These are phyloP conservation scores for Solea solea DNA, from an alignment of 2,113 vertebrate species.

Conservation along the genomic window DNA sequence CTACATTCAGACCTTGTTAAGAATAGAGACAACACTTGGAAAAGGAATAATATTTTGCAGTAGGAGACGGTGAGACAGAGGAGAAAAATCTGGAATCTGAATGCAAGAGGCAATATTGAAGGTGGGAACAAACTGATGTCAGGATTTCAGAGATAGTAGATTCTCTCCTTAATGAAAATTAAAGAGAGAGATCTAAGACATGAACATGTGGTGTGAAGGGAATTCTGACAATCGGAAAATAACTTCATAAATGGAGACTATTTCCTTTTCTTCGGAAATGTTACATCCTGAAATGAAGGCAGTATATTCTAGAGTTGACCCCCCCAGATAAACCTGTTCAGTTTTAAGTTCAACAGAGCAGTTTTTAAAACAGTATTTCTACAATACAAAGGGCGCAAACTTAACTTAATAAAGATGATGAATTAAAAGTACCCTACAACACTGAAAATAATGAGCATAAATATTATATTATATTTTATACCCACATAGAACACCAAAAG, in stretches of 20 bases:
- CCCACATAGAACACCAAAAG: background rate
- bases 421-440: background rate
- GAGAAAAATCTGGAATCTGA: background rate
- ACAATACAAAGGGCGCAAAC: background rate
- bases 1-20: constrained; percentile 17
- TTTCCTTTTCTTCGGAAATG: background rate
- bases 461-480: background rate
- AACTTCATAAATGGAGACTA: background rate
- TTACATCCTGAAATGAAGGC: background rate
- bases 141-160: background rate
- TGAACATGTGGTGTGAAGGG: background rate
- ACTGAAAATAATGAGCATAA: background rate
- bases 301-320: background rate
- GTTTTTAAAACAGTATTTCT: background rate
- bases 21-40: constrained; percentile 1
- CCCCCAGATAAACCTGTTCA: background rate
- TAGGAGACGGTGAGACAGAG: constrained; percentile 1
- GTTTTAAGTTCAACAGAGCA: background rate
- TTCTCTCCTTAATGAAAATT: background rate
- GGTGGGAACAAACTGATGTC: background rate
- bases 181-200: background rate
- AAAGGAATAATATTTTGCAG: background rate
- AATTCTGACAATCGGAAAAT: background rate
- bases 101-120: background rate
- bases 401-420: background rate